phyloP scores from a whole-genome alignment of 64 coral and sea anemone species.

The Orbicella faveolata region DNA sequence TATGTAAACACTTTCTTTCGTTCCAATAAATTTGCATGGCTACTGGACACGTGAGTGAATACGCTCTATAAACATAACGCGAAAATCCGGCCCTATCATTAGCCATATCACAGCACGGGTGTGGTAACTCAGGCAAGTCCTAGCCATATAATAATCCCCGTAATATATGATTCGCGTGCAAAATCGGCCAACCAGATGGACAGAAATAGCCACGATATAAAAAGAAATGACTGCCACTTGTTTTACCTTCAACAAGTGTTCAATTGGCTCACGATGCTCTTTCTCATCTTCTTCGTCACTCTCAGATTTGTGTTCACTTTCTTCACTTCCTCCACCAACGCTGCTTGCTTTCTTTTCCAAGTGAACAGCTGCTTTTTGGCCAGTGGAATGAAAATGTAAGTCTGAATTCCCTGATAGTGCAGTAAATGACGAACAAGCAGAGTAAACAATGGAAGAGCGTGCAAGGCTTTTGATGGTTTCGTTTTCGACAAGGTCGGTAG shows the following conservation, averaged over 20 bases:
- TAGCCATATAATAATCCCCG: no score
- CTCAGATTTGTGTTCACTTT: not conserved
- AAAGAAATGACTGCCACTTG: not conserved
- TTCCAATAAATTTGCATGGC: no score
- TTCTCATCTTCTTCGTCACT: not conserved
- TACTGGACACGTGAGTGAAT: no score
- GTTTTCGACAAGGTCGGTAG: not conserved
- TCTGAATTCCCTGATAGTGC: constrained; percentile 81
- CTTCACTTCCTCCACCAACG: not conserved
- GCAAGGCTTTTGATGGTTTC: constrained; percentile 14
- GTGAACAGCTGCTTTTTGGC: not conserved
- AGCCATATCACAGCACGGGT: no score
- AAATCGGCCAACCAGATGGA: not conserved
- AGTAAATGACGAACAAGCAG: constrained; percentile 76
- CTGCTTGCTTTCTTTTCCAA: not conserved
- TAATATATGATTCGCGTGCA: no score
- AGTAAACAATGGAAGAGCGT: constrained; percentile 9
- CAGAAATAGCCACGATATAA: not conserved
- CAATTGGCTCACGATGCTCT: not conserved
- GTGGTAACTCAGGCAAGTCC: no score
- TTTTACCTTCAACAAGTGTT: constrained; percentile 6
- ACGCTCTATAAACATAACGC: no score
- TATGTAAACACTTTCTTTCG: no score
- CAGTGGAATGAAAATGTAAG: not conserved
- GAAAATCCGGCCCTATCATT: no score